These are phyloP conservation scores for Carpatolechia fugitivella DNA, from an alignment of 2,888 invertebrate genomes.

Conservation along the genomic window DNA sequence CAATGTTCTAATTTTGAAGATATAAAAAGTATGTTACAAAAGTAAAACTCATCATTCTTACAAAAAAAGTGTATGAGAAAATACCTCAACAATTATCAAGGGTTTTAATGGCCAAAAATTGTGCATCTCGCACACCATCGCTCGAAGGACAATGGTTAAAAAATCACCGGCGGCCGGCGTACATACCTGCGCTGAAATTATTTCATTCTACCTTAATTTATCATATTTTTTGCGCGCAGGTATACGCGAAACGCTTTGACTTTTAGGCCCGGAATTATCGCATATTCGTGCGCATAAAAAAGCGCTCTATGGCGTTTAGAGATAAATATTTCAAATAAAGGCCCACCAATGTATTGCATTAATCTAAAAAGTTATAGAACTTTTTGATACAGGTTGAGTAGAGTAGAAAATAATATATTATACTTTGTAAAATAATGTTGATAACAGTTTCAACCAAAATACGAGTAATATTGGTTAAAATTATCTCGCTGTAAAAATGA, in stretches of 20 bases:
- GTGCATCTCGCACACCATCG: conserved; percentile 24
- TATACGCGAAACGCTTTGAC: conserved; percentile 56
- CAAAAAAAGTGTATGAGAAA: conserved; percentile 19
- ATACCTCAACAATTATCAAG: conserved; percentile 23
- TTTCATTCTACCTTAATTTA: conserved; percentile 72
- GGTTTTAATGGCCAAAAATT: conserved; percentile 28
- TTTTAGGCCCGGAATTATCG: conserved; percentile 26
- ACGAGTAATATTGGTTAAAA: no score
- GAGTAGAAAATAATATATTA: no score
- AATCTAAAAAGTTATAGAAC: no score
- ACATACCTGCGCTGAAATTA: conserved; percentile 69
- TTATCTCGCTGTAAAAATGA: no score
- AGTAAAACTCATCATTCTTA: neutral
- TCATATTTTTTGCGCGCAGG: conserved; percentile 72
- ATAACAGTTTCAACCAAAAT: no score
- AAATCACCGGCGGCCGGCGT: conserved; percentile 49
- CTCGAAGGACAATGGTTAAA: conserved; percentile 44
- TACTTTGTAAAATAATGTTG: no score
- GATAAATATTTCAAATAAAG: conserved; percentile 31
- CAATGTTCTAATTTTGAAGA: neutral
- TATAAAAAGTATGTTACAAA: neutral
- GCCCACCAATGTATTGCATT: conserved; percentile 34
- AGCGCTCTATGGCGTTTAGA: conserved; percentile 13
- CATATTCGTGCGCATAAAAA: neutral
- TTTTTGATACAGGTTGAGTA: no score